Evolutionary conservation across 2,113 vertebrate species (phyloP).

Genomic region (Theristicus caerulescens): DNA sequence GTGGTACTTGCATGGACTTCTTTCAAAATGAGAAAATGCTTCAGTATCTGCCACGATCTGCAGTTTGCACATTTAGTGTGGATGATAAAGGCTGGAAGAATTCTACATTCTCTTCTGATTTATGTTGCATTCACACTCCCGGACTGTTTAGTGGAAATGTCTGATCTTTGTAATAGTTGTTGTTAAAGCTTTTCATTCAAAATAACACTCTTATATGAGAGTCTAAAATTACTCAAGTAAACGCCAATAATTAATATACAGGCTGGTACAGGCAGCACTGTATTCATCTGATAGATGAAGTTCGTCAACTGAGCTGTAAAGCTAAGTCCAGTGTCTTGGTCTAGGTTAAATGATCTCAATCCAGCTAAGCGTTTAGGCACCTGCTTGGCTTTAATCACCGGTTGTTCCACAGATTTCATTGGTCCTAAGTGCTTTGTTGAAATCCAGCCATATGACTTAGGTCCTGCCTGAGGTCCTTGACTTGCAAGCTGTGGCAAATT

Average conservation of each 20-base stretch:
- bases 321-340: neutral
- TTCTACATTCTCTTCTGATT: neutral
- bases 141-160: neutral
- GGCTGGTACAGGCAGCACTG: neutral
- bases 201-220: neutral
- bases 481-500: slow-evolving; percentile 26
- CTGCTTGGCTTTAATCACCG: neutral
- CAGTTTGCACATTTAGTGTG: neutral
- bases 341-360: neutral
- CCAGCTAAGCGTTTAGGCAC: neutral
- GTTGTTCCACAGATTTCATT: neutral
- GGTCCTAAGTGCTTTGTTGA: neutral
- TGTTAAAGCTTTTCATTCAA: neutral
- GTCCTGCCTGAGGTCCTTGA: neutral
- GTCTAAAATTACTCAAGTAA: neutral
- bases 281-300: neutral
- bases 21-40: slow-evolving; percentile 27
- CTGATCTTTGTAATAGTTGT: neutral
- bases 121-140: neutral
- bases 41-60: neutral
- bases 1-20: slow-evolving; percentile 29
- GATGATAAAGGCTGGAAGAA: neutral
- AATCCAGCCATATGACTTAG: neutral
- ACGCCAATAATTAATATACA: neutral
- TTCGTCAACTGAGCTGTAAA: neutral